These are phyloP conservation scores for Callaeas wilsoni DNA, from an alignment of 2,113 vertebrate species.

Conservation along the genomic window DNA sequence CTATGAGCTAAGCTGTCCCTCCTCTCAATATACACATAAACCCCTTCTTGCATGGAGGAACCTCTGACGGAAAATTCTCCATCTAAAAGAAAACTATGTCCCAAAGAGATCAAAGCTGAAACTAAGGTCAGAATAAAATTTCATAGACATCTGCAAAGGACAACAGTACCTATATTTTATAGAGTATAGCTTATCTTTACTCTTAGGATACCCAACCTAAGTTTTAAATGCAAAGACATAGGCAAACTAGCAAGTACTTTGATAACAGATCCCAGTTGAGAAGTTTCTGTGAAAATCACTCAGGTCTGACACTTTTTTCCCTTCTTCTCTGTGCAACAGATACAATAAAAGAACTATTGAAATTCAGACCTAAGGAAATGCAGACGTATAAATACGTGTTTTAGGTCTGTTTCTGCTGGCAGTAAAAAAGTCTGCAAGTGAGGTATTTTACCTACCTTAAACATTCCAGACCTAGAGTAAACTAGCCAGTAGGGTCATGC, in stretches of 20 bases:
- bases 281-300: not conserved
- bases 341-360: not conserved
- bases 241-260: not conserved
- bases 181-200: not conserved
- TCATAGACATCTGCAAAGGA: not conserved
- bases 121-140: not conserved
- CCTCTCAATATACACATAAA: not conserved
- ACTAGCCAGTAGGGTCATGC: not conserved
- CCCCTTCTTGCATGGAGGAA: not conserved
- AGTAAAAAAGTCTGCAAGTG: not conserved
- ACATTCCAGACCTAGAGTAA: not conserved
- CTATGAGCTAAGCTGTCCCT: not conserved
- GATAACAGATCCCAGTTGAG: fast-evolving
- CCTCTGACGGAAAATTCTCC: not conserved
- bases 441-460: not conserved
- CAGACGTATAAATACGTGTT: not conserved
- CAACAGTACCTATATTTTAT: not conserved
- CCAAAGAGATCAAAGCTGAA: not conserved
- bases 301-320: not conserved
- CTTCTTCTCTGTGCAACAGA: not conserved
- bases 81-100: not conserved
- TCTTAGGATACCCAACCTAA: not conserved
- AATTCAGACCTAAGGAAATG: not conserved
- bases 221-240: not conserved
- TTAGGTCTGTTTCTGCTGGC: not conserved